Conservation (phyloP, 2,888 invertebrate species). For the Eucriotettix oculatus region DNA sequence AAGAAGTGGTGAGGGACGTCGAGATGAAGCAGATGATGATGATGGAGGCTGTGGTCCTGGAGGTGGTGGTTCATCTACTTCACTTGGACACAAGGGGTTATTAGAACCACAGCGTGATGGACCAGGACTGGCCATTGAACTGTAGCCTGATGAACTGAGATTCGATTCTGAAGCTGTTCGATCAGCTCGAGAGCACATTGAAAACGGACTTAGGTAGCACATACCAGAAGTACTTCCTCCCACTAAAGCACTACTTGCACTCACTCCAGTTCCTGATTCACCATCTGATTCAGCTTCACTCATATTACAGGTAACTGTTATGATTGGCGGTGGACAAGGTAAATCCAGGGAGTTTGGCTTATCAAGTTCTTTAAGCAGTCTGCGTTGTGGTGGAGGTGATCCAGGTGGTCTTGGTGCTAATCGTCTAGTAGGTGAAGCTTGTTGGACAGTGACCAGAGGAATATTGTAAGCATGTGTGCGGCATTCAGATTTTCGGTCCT, state of each 20-base stretch:
- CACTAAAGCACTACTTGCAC: slow-evolving; percentile 27
- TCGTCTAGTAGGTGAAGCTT: no score
- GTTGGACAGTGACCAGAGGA: no score
- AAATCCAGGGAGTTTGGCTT: slow-evolving; percentile 43
- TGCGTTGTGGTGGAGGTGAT: slow-evolving; percentile 22
- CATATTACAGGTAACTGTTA: slow-evolving; percentile 42
- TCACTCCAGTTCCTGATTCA: slow-evolving; percentile 30
- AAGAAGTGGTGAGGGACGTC: background rate
- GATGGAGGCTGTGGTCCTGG: slow-evolving; percentile 19
- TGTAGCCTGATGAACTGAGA: slow-evolving; percentile 68
- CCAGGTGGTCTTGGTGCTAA: slow-evolving; percentile 2
- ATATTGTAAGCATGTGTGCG: no score
- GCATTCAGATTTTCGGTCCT: no score
- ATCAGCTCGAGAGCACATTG: slow-evolving; percentile 52
- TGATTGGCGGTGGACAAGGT: slow-evolving; percentile 32
- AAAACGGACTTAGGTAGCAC: slow-evolving; percentile 64
- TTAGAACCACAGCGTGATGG: slow-evolving; percentile 67
- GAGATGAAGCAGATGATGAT: slow-evolving; percentile 12
- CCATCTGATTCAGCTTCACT: slow-evolving; percentile 57
- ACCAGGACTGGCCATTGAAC: slow-evolving; percentile 71
- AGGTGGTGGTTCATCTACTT: slow-evolving; percentile 24
- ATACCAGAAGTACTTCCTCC: slow-evolving; percentile 27
- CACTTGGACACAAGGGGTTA: slow-evolving; percentile 58
- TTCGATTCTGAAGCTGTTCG: slow-evolving; percentile 69
- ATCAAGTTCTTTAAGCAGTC: slow-evolving; percentile 43